Percentiles rank a stretch among this genome's conserved stretches.
Evolutionary conservation across 64 coral and sea anemone species (phyloP).

Genomic region (Stichodactyla helianthus): DNA sequence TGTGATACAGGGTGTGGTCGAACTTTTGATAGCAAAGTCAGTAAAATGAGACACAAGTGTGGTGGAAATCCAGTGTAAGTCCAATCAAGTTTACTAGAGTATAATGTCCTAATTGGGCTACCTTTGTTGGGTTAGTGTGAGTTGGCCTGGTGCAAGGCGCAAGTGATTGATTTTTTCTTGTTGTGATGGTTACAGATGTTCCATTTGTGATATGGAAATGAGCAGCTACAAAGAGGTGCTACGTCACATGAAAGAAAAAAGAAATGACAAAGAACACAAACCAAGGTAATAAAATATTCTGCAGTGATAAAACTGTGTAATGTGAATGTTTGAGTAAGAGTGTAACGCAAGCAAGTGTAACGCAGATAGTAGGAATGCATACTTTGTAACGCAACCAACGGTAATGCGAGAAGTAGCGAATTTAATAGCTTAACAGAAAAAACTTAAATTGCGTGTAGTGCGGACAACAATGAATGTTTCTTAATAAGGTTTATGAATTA

Average conservation of each 20-base stretch:
- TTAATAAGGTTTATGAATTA: not conserved
- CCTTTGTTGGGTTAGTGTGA: not conserved
- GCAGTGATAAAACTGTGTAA: not conserved
- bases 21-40: not conserved
- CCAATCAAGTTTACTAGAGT: not conserved
- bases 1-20: conserved; percentile 42
- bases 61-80: conserved; percentile 59
- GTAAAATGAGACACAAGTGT: conserved; percentile 39
- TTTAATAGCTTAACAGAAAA: no score
- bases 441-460: no score
- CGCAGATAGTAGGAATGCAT: not conserved
- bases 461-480: not conserved
- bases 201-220: conserved; percentile 37
- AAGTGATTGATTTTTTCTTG: not conserved
- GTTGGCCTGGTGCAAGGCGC: no score
- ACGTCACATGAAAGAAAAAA: not conserved
- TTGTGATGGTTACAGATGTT: conserved; percentile 25
- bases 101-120: not conserved
- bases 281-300: not conserved
- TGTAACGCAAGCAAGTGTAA: not conserved
- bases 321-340: not conserved
- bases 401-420: not conserved
- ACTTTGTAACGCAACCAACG: not conserved
- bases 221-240: not conserved
- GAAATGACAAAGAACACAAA: not conserved